phyloP scores from a whole-genome alignment of 2,888 invertebrate species.

The Drosophila prostipennis region DNA sequence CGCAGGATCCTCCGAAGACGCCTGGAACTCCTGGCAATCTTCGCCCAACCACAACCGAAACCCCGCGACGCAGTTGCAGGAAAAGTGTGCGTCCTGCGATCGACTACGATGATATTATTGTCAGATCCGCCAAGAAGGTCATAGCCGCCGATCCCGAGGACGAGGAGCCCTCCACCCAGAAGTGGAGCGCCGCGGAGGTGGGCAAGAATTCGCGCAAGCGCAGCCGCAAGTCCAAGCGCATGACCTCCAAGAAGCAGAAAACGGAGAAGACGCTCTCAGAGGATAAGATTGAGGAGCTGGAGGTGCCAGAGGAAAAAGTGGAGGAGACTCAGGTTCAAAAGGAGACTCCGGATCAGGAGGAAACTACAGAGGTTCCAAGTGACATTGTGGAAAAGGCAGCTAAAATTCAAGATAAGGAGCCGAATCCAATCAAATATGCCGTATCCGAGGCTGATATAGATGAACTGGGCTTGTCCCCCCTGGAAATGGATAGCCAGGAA shows the following conservation, averaged over 20 bases:
- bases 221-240: conserved; percentile 52
- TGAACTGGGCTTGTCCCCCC: conserved; percentile 66
- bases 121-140: conserved; percentile 51
- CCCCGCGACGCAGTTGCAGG: conserved; percentile 78
- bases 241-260: conserved; percentile 14
- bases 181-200: conserved; percentile 74
- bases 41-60: conserved; percentile 38
- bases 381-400: background rate
- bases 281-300: background rate
- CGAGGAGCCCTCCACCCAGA: conserved; percentile 32
- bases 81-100: conserved; percentile 79
- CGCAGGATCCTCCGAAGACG: conserved; percentile 3
- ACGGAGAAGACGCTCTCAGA: background rate
- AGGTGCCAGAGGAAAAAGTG: background rate
- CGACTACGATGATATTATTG: conserved; percentile 81
- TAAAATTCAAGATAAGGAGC: background rate
- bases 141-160: background rate
- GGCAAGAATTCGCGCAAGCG: conserved; percentile 75
- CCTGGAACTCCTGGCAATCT: background rate
- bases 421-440: background rate
- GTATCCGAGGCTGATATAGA: conserved; percentile 42
- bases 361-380: background rate
- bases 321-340: background rate
- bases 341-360: background rate
- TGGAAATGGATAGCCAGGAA: conserved; percentile 21